Evolutionary conservation across 2,888 invertebrate species (phyloP).

Genomic region (Nomada fucata): DNA sequence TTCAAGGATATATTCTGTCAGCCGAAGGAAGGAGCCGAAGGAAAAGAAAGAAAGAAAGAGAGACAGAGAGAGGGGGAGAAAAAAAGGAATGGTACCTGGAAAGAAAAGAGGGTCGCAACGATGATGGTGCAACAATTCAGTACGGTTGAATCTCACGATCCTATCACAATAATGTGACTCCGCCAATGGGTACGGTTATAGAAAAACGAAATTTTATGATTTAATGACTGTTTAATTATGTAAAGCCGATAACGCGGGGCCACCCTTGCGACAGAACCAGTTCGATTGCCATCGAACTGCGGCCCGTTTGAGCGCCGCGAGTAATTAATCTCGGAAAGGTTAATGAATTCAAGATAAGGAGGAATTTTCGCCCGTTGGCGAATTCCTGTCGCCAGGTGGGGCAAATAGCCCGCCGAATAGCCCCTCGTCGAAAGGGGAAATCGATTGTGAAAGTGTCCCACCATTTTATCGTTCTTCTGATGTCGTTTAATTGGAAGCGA

Average conservation of each 20-base stretch:
- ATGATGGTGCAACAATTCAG: neutral
- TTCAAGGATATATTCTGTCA: slow-evolving; percentile 18
- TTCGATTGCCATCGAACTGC: slow-evolving; percentile 32
- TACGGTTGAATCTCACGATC: too few relatives aligned
- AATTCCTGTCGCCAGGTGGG: slow-evolving; percentile 23
- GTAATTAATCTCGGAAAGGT: slow-evolving; percentile 54
- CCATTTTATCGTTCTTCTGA: slow-evolving; percentile 8
- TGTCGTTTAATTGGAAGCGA: slow-evolving; percentile 34
- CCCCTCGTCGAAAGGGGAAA: neutral
- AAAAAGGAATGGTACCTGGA: neutral
- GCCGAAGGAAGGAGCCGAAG: neutral
- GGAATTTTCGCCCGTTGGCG: slow-evolving; percentile 28
- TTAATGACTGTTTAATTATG: slow-evolving; percentile 37
- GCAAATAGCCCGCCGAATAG: neutral
- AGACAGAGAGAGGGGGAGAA: neutral
- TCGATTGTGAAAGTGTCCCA: slow-evolving; percentile 2
- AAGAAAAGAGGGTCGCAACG: neutral
- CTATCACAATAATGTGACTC: too few relatives aligned
- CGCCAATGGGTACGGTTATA: neutral
- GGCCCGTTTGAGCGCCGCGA: slow-evolving; percentile 36
- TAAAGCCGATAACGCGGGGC: slow-evolving; percentile 18
- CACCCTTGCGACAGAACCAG: slow-evolving; percentile 53
- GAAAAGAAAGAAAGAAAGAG: neutral
- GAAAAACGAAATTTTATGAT: slow-evolving; percentile 24
- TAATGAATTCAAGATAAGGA: slow-evolving; percentile 51